Evolutionary conservation across 2,797 vertebrate genomes (phyloP), one percentile per base, ranked within the genome.

Genomic region (Vultur gryphus): DNA sequence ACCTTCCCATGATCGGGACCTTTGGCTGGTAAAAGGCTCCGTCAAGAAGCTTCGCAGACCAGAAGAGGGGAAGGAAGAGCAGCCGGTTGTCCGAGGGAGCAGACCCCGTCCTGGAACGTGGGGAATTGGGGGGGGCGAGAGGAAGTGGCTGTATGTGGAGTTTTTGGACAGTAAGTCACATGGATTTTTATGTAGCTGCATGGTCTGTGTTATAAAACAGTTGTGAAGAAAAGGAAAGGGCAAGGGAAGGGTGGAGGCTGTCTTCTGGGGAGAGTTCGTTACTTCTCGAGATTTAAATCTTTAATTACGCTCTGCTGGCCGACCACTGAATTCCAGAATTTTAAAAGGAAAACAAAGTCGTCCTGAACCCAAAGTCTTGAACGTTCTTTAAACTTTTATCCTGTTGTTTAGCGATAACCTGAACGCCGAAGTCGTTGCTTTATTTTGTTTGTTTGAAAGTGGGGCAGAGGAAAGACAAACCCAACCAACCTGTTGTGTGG

Each of bases 131-230:
- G 71, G 91, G 51, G 77, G 43, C 9, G 17, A 13, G 55, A 77
- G 88, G 73, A 84, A 75, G 95, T 11, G 57, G 92, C 97, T 97
- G 97, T 20, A 95, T 98, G 97, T 94, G 98, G 96, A 97, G 90
- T 76, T 96, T 92, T 81, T 16, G 95, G 97, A 96, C 97, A 97
- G 98, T 97, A 96, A 98, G 97, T 98, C 84, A 31, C 82, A 7
- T 28, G 94, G 85, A 62, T 75, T 85, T 90, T 52, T 18, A 16
- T 52, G 17, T 14, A 24, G 62, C 79, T 55, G 91, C 85, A n/a
- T 46, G 92, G 35, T 88, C 91, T 25, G 89, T 44, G 82, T 82
- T 75, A 64, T 59, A 12, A 81, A 89, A 52, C 66, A 52, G 89
- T 11, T 58, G 41, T 18, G 82, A 94, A 95, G 94, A 94, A 88